Percentiles rank a stretch among this genome's conserved stretches.
Conservation (phyloP, 2,888 invertebrate genomes). For the Tipula confusa region DNA sequence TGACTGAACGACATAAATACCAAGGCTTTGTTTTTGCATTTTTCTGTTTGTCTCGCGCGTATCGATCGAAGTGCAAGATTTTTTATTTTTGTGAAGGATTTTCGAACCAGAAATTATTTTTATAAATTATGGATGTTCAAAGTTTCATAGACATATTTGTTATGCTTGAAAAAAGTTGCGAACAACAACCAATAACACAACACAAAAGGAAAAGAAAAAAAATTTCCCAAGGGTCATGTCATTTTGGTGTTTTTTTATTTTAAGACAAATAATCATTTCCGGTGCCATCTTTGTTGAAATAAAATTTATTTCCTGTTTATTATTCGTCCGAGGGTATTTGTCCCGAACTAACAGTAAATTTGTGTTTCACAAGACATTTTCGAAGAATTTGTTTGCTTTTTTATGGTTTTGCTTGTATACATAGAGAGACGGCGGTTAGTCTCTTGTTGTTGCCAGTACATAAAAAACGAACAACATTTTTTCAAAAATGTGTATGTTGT, state of each 20-base stretch:
- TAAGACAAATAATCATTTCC: background rate
- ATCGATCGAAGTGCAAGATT: background rate
- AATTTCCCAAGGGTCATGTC: background rate
- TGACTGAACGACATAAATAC: background rate
- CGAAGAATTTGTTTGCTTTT: background rate
- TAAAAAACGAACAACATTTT: background rate
- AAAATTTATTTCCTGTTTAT: background rate
- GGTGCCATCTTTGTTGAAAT: background rate
- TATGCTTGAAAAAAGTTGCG: background rate
- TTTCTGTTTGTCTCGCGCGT: too few relatives aligned
- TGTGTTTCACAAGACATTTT: background rate
- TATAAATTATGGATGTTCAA: background rate
- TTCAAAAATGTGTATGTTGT: background rate
- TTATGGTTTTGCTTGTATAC: background rate
- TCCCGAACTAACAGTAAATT: background rate
- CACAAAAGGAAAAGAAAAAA: background rate
- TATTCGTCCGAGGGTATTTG: background rate
- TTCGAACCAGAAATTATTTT: background rate
- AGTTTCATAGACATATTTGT: background rate
- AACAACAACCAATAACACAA: background rate
- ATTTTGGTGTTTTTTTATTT: background rate
- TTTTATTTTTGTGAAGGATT: background rate
- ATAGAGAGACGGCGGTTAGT: background rate
- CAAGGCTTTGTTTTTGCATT: background rate
- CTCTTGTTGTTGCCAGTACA: background rate